phyloP scores from a whole-genome alignment of 2,797 vertebrate species.

The Myripristis jacobus region DNA sequence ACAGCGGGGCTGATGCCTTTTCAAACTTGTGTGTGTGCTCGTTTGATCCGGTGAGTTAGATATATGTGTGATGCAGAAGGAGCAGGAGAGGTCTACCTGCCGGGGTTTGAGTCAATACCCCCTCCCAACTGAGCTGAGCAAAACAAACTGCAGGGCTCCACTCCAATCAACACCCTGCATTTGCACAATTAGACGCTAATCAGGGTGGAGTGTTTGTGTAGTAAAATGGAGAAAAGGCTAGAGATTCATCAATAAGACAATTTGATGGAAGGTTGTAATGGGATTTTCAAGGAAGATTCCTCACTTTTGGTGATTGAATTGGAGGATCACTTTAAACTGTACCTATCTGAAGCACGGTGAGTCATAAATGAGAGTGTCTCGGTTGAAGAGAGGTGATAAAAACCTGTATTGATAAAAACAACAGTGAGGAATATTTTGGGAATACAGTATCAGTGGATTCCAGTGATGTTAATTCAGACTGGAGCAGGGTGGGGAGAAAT shows the following conservation, averaged over 20 bases:
- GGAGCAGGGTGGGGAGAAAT: conserved; percentile 47
- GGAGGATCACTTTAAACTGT: not conserved
- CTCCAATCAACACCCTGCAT: not conserved
- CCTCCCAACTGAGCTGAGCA: not conserved
- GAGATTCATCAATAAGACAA: no score
- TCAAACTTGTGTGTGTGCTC: conserved; percentile 24
- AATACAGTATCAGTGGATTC: conserved; percentile 16
- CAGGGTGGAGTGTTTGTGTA: not conserved
- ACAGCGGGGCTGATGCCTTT: not conserved
- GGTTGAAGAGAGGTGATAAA: not conserved
- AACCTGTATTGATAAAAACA: conserved; percentile 45
- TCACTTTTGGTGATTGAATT: not conserved
- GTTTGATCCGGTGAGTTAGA: conserved; percentile 7
- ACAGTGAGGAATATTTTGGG: conserved; percentile 1
- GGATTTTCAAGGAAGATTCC: no score
- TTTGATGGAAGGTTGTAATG: no score
- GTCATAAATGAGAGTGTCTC: not conserved
- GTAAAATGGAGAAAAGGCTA: no score
- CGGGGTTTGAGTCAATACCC: not conserved
- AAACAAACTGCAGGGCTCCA: not conserved
- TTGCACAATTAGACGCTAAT: not conserved
- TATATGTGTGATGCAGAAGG: no score
- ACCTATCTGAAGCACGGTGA: no score
- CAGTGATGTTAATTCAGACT: conserved; percentile 18
- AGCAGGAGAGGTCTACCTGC: conserved; percentile 4